Evolutionary conservation across 1,140 invertebrate species (phyloP).

Genomic region (Drosophila rufa): DNA sequence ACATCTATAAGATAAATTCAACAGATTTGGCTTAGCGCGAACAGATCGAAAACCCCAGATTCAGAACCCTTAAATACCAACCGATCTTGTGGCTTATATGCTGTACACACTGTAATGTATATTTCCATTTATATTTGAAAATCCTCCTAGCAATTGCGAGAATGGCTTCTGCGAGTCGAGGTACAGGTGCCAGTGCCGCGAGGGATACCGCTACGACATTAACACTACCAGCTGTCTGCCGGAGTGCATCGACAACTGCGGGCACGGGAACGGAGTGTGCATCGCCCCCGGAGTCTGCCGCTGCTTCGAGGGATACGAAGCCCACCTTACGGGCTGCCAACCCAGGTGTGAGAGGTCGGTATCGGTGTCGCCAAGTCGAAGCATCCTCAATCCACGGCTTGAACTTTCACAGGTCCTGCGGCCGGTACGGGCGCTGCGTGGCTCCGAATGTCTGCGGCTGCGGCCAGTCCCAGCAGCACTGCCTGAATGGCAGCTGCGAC

Average conservation of each 20-base stretch:
- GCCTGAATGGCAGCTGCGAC: conserved; percentile 57
- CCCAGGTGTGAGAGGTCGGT: conserved; percentile 71
- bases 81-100: too few species aligned
- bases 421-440: conserved; percentile 66
- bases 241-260: conserved; percentile 74
- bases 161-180: conserved; percentile 87
- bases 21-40: too few species aligned
- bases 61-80: neutral
- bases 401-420: conserved; percentile 55
- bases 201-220: conserved; percentile 86
- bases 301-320: conserved; percentile 87
- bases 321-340: conserved; percentile 57
- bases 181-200: conserved; percentile 87
- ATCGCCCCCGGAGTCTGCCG: conserved; percentile 86
- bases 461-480: conserved; percentile 44
- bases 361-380: neutral
- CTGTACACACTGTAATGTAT: too few species aligned
- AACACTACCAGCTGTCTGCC: conserved; percentile 79
- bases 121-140: neutral
- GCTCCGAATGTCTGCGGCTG: conserved; percentile 74
- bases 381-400: neutral
- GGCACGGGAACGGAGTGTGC: conserved; percentile 85
- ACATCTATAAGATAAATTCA: too few species aligned
- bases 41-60: neutral
- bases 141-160: conserved; percentile 83